A percentile compares a stretch with the other conserved stretches of the same genome.
Conservation (phyloP, 2,888 invertebrate species). For the Perizoma affinitatum region DNA sequence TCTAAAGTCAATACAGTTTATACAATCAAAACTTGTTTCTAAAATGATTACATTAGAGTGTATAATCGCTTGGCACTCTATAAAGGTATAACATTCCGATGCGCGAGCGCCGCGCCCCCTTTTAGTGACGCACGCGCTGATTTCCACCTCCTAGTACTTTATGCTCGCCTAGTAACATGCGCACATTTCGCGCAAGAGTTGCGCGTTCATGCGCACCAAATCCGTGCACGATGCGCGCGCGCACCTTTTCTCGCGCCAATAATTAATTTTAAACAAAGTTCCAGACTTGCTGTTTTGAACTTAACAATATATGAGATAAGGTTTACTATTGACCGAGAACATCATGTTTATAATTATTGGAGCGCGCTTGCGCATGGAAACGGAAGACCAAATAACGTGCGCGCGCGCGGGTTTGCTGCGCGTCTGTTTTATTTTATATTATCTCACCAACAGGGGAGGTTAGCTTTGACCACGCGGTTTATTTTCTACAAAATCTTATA, state of each 20-base stretch:
- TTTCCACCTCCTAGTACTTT: constrained; percentile 36
- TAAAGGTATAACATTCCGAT: constrained; percentile 25
- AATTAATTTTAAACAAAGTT: constrained; percentile 24
- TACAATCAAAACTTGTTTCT: constrained; percentile 10
- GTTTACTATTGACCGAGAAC: constrained; percentile 19
- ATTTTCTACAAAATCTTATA: too few relatives aligned
- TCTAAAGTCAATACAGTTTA: background rate
- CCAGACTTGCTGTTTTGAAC: background rate
- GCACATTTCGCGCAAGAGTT: constrained; percentile 82
- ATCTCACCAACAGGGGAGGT: too few relatives aligned
- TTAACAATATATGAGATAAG: background rate
- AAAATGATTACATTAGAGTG: rapidly evolving
- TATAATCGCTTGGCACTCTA: constrained; percentile 26
- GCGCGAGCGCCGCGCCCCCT: constrained; percentile 40
- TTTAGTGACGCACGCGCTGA: constrained; percentile 21
- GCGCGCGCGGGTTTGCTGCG: background rate
- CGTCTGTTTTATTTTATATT: background rate
- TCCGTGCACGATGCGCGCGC: constrained; percentile 70
- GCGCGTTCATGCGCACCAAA: constrained; percentile 71
- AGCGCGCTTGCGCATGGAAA: too few relatives aligned
- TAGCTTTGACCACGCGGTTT: too few relatives aligned
- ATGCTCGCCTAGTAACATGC: constrained; percentile 73
- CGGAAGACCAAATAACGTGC: too few relatives aligned
- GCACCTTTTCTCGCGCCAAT: constrained; percentile 33
- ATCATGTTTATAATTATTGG: background rate